phyloP scores from a whole-genome alignment of 2,888 invertebrate species.

The Melieria omissa region DNA sequence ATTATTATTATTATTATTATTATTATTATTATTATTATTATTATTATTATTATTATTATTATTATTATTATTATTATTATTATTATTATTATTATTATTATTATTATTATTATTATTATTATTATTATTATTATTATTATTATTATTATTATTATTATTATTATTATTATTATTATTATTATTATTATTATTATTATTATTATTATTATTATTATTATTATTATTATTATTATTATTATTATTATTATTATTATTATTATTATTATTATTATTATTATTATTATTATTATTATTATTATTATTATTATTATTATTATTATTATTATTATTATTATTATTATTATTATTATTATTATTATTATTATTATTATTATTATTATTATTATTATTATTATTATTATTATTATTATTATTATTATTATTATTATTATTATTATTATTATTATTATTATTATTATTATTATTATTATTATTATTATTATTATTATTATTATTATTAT shows the following conservation, averaged over 20 bases:
- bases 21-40: conserved; percentile 4
- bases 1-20: conserved; percentile 4
- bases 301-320: conserved; percentile 4
- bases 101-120: conserved; percentile 4
- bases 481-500: conserved; percentile 4
- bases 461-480: conserved; percentile 4
- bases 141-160: conserved; percentile 4
- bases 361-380: conserved; percentile 4
- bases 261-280: conserved; percentile 4
- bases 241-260: conserved; percentile 4
- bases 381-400: conserved; percentile 4
- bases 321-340: conserved; percentile 4
- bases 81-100: conserved; percentile 4
- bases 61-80: conserved; percentile 4
- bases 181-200: conserved; percentile 4
- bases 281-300: conserved; percentile 4
- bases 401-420: conserved; percentile 4
- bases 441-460: conserved; percentile 4
- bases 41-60: conserved; percentile 4
- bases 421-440: conserved; percentile 4
- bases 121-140: conserved; percentile 4
- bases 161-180: conserved; percentile 4
- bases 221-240: conserved; percentile 4
- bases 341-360: conserved; percentile 4
- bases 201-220: conserved; percentile 4